phyloP scores from a whole-genome alignment of 2,797 vertebrate species.

The Scolopax rusticola region DNA sequence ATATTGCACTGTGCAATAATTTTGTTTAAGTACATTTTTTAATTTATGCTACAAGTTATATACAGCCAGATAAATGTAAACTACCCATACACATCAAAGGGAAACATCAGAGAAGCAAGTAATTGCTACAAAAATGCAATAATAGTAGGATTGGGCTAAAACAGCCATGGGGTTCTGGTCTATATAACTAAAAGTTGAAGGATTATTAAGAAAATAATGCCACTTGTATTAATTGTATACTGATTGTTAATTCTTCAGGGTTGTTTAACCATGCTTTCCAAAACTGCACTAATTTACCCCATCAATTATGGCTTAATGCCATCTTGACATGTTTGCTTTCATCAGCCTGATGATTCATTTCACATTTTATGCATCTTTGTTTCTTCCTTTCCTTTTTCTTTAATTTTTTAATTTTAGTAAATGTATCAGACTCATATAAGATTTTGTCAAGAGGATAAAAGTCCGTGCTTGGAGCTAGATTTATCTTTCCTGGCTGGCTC shows the following conservation, averaged over 20 bases:
- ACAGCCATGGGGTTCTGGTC: background rate
- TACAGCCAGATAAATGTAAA: background rate
- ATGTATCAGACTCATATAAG: background rate
- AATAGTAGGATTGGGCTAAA: background rate
- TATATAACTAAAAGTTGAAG: background rate
- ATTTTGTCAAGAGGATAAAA: background rate
- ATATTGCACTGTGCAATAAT: background rate
- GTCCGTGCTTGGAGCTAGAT: background rate
- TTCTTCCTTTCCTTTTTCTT: background rate
- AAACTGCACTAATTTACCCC: background rate
- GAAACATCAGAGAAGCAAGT: background rate
- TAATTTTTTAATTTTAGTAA: background rate
- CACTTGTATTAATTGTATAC: background rate
- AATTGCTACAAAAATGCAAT: background rate
- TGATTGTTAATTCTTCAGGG: conserved; percentile 26
- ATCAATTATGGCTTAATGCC: background rate
- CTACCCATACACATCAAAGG: background rate
- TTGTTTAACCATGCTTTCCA: conserved; percentile 50
- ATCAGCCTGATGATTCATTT: conserved; percentile 8
- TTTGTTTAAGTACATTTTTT: background rate
- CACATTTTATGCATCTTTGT: background rate
- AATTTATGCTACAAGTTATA: background rate
- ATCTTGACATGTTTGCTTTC: background rate
- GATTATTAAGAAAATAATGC: conserved; percentile 22
- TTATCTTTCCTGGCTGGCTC: background rate